Evolutionary conservation across 2,888 invertebrate genomes (phyloP), one percentile per base, ranked within the genome.

Genomic region (Antitype chi): DNA sequence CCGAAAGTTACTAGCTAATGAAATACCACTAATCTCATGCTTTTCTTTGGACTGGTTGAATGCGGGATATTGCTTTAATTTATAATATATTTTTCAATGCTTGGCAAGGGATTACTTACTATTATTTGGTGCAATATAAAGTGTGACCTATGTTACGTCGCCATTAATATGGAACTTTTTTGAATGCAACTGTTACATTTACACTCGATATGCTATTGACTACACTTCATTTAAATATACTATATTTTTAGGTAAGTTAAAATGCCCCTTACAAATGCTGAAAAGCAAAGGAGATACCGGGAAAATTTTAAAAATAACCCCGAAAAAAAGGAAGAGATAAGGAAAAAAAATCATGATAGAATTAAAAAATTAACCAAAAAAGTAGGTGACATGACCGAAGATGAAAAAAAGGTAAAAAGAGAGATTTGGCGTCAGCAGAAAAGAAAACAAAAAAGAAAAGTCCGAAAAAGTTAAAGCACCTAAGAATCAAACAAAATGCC

Each of bases 301-400:
- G 64, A 64, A 64, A 64, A 64, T n/a, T 43, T 38, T n/a, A 64
- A 64, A 64, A 38, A 64, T 64, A 38, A 64, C 43, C 38, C 64
- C 11, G 23, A 63, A 64, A 64, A 60, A 64, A 64, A 64, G 17
- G 43, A 64, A 64, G 38, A 43, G 43, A 43, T 63, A 63, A 23
- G 63, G 8, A 63, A 63, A 63, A 63, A 63, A 23, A 63, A 38
- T 38, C 63, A 38, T 38, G 63, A 63, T n/a, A 63, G 63, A 63
- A 63, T 63, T 38, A 63, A 63, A 63, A 63, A 63, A 38, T 23
- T 38, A 43, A 43, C 63, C 23, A 63, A 63, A 63, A 63, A 63
- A 43, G 43, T 63, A 15, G 23, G n/a, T 38, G 63, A 63, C 43
- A 38, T 63, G 63, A 63, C 38, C 63, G 38, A 63, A 38, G 63